phyloP scores from a whole-genome alignment of 2,888 invertebrate genomes.

The Lasioglossum morio region DNA sequence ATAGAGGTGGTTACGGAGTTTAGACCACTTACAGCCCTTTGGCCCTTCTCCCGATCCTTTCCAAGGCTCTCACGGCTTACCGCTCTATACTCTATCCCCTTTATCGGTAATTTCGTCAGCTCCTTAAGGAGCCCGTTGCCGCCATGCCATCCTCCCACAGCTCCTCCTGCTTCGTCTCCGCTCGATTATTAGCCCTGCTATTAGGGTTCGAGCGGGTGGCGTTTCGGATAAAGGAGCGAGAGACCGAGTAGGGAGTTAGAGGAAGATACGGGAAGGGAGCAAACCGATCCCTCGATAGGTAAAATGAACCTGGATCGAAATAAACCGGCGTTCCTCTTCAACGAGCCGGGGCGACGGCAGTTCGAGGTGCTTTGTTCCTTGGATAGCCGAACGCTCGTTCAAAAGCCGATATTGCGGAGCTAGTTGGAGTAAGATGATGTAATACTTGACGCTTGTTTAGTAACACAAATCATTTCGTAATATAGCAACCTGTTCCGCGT shows the following conservation, averaged over 20 bases:
- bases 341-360: neutral
- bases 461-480: neutral
- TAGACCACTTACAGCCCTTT: constrained; percentile 64
- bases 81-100: constrained; percentile 53
- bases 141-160: neutral
- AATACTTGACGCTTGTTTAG: neutral
- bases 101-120: constrained; percentile 57
- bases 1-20: constrained; percentile 68
- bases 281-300: neutral
- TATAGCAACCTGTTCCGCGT: neutral
- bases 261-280: neutral
- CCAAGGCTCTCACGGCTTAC: constrained; percentile 53
- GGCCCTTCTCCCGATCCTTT: constrained; percentile 45
- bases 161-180: neutral
- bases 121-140: constrained; percentile 30
- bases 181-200: constrained; percentile 40
- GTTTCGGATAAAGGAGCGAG: neutral
- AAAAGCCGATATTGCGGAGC: neutral
- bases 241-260: neutral
- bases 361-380: neutral
- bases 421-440: neutral
- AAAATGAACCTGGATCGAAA: neutral
- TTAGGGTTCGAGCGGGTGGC: neutral
- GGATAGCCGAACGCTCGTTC: neutral
- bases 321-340: neutral